Evolutionary conservation across 2,888 invertebrate species (phyloP).

Genomic region (Thysanoteuthis rhombus): DNA sequence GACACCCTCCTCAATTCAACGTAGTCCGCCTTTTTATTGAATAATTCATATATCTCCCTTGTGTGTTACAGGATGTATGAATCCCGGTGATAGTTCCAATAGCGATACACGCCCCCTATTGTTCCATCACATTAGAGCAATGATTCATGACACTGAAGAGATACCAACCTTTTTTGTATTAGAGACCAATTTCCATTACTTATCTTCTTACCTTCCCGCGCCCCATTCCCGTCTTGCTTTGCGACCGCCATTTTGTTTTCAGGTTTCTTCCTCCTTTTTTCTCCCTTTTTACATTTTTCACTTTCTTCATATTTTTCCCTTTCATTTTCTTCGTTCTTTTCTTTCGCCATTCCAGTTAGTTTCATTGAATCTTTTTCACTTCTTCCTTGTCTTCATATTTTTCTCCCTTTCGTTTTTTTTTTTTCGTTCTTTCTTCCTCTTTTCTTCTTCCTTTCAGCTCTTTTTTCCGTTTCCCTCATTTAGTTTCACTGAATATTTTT

Average conservation of each 20-base stretch:
- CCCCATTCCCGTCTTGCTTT: not conserved
- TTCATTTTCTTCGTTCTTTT: not conserved
- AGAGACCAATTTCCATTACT: not conserved
- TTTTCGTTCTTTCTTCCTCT: too few species aligned
- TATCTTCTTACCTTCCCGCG: not conserved
- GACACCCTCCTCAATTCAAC: not conserved
- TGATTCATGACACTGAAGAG: not conserved
- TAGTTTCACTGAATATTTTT: too few species aligned
- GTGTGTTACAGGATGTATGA: not conserved
- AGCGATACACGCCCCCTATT: conserved; percentile 12
- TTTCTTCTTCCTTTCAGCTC: too few species aligned
- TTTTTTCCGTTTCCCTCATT: too few species aligned
- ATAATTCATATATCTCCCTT: not conserved
- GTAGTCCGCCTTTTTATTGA: not conserved
- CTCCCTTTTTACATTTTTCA: not conserved
- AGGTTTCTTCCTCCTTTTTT: not conserved
- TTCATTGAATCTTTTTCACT: not conserved
- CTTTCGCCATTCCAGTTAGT: not conserved
- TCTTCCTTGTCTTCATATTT: not conserved
- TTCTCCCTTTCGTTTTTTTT: too few species aligned
- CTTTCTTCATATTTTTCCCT: not conserved
- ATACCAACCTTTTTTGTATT: not conserved
- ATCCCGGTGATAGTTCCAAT: not conserved
- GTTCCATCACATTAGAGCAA: not conserved
- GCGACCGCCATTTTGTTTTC: not conserved